Base-by-base conservation (phyloP, 2,113 vertebrate species). In the Penelope pileata region DNA sequence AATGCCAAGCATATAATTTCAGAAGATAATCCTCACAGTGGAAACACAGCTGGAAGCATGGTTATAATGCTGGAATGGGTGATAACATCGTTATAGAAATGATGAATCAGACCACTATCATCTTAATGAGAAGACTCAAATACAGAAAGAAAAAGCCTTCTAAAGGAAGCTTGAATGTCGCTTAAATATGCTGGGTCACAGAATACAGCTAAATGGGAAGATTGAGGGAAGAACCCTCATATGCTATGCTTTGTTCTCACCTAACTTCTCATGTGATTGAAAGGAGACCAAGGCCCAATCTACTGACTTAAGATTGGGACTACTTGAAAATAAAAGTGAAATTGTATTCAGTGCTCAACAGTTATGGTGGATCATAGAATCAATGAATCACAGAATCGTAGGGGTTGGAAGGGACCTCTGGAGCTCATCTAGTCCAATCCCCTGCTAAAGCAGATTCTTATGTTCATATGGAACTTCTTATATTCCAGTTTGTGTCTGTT, bases 1-100 rank as follows among this genome's bases (percentile, higher is more conserved):
- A 84, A 67, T 14, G 27, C 7, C 32, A 54, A 81, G n/a, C 4
- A 21, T 5, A 6, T 3, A 73, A 15, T 75, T 91, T 58, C 54
- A 87, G 19, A 76, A 76, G 12, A 62, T 18, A 64, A 68, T 58
- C 3, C 3, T 76, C 11, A 58, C 27, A 30, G 16, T 16, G 2
- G 10, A 60, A 91, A 56, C 7, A 51, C 3, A 18, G 30, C 18
- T 42, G 14, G 60, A 84, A 82, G 23, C 0, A 0, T 74, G 47
- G 6, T 19, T 40, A 16, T 54, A 56, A 38, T 23, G 5, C 34
- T 74, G 18, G 51, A 75, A 58, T 63, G 26, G 17, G 38, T 42
- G 12, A 67, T 17, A 67, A 6, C 38, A 42, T 40, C 22, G 56
- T 56, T 86, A 67, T 12, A 59, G 58, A 73, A 22, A 56, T 32